Conservation (phyloP, 2,113 vertebrate species). For the Ifrita kowaldi region DNA sequence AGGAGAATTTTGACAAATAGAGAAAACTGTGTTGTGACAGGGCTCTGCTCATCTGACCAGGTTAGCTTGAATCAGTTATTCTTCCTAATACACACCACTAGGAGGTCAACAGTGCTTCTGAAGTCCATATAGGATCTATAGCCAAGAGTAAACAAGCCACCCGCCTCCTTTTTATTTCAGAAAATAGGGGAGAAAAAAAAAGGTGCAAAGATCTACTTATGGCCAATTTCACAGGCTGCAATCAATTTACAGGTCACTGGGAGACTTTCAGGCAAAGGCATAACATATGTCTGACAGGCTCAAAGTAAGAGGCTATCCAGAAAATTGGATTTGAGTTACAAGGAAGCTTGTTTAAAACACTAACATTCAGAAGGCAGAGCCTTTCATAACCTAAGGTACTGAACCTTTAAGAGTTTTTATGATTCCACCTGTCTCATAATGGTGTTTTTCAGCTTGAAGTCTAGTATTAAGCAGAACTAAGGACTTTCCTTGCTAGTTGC, state of each 20-base stretch:
- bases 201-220: background rate
- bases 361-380: slow-evolving; percentile 14
- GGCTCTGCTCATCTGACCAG: background rate
- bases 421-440: background rate
- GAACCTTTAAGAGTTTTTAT: background rate
- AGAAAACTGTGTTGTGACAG: background rate
- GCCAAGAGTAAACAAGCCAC: background rate
- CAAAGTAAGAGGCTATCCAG: slow-evolving; percentile 24
- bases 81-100: background rate
- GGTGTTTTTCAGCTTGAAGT: background rate
- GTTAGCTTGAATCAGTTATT: background rate
- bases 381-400: background rate
- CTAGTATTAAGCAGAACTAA: background rate
- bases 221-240: slow-evolving; percentile 14
- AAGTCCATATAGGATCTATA: background rate
- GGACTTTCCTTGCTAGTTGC: background rate
- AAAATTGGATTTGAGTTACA: slow-evolving; percentile 52
- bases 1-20: background rate
- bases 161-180: background rate
- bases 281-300: slow-evolving; percentile 1
- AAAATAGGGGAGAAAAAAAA: background rate
- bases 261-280: slow-evolving; percentile 14
- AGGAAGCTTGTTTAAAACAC: slow-evolving; percentile 24
- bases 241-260: slow-evolving; percentile 28
- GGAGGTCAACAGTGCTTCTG: background rate